Conservation (phyloP, 53 echinoderm and acorn worm species). For the Holothuria scabra region DNA sequence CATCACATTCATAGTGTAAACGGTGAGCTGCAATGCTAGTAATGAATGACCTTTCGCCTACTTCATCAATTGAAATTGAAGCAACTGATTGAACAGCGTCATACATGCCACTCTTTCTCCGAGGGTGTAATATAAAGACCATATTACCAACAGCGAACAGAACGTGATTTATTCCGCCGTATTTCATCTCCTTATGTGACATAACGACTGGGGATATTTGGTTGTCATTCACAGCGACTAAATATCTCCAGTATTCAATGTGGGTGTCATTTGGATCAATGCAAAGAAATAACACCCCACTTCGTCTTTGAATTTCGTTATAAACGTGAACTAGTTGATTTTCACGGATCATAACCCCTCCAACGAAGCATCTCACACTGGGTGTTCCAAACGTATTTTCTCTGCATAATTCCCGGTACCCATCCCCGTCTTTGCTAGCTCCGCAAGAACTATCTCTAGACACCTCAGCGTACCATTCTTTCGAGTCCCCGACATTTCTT, state of each 20-base stretch:
- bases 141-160: background rate
- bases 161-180: background rate
- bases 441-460: too few species aligned
- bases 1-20: background rate
- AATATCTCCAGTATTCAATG: background rate
- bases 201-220: background rate
- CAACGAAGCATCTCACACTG: too few species aligned
- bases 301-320: background rate
- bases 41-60: background rate
- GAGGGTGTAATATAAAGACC: background rate
- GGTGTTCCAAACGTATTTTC: too few species aligned
- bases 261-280: background rate
- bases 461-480: too few species aligned
- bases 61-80: background rate
- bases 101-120: background rate
- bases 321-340: background rate
- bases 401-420: too few species aligned
- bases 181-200: background rate
- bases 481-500: too few species aligned
- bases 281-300: background rate
- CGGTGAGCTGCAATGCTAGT: background rate
- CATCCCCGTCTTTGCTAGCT: too few species aligned
- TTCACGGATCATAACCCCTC: background rate
- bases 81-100: background rate
- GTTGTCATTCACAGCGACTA: background rate